Evolutionary conservation across 1,140 invertebrate species (phyloP).

Genomic region (Drosophila insularis): DNA sequence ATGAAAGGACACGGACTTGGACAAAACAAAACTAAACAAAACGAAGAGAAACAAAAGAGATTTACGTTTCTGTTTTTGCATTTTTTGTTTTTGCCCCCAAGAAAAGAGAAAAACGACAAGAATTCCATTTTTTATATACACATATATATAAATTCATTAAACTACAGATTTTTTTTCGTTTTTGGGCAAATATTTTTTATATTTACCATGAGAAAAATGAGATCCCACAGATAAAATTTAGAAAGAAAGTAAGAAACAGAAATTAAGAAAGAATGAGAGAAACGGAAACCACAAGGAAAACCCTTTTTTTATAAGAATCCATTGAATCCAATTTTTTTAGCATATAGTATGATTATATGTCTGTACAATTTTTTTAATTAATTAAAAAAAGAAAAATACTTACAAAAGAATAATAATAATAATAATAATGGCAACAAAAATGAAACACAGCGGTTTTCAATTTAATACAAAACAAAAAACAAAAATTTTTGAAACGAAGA

Average conservation of each 20-base stretch:
- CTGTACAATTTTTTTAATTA: constrained; percentile 73
- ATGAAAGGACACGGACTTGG: constrained; percentile 43
- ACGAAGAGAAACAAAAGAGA: constrained; percentile 22
- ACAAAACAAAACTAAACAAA: constrained; percentile 44
- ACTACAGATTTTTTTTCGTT: constrained; percentile 4
- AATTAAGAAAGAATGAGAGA: constrained; percentile 21
- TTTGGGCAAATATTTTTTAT: constrained; percentile 25
- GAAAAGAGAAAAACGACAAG: not conserved
- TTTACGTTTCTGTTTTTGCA: constrained; percentile 16
- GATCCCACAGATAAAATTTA: constrained; percentile 41
- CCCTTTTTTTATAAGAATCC: constrained; percentile 18
- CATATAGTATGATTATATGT: constrained; percentile 79
- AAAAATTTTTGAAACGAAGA: not conserved
- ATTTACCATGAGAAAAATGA: constrained; percentile 36
- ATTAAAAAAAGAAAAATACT: constrained; percentile 74
- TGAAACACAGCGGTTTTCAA: constrained; percentile 77
- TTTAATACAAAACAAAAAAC: constrained; percentile 18
- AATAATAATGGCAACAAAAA: constrained; percentile 73
- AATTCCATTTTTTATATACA: constrained; percentile 34
- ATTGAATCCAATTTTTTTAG: constrained; percentile 56
- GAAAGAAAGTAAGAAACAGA: constrained; percentile 23
- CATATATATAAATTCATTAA: not conserved
- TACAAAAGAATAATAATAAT: constrained; percentile 62
- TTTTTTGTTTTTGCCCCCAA: not conserved
- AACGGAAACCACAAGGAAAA: constrained; percentile 23